Evolutionary conservation across 2,888 invertebrate genomes (phyloP).

Genomic region (Ferrisia virgata): DNA sequence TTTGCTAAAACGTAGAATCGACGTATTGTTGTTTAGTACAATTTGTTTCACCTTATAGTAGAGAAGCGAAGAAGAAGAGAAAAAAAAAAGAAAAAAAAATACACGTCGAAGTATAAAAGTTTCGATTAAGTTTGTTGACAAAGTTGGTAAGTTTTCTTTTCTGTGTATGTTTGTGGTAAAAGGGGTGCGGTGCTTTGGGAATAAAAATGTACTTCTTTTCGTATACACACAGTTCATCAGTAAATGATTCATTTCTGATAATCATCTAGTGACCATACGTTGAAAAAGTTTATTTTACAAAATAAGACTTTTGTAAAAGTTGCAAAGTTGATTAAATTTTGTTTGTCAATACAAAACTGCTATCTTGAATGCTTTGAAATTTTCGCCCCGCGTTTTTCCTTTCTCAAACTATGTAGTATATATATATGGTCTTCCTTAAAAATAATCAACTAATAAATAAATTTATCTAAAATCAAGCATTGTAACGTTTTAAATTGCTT

Average conservation of each 20-base stretch:
- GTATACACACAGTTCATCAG: slow-evolving; percentile 7
- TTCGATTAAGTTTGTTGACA: slow-evolving; percentile 17
- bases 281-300: slow-evolving; percentile 13
- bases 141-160: background rate
- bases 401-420: background rate
- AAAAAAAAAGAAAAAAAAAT: too few relatives aligned
- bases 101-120: slow-evolving; percentile 3
- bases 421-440: background rate
- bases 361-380: slow-evolving; percentile 9
- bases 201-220: slow-evolving; percentile 8
- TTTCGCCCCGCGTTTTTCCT: background rate
- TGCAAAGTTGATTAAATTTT: slow-evolving; percentile 17
- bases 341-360: background rate
- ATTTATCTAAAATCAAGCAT: slow-evolving; percentile 8
- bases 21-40: slow-evolving; percentile 10
- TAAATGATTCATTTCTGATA: slow-evolving; percentile 17
- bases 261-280: slow-evolving; percentile 5
- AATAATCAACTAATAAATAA: slow-evolving; percentile 2
- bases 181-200: background rate
- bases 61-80: background rate
- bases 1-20: slow-evolving; percentile 3
- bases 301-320: slow-evolving; percentile 6
- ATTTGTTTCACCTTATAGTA: background rate
- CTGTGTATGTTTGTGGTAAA: background rate
- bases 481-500: background rate